Conservation (phyloP, 1,140 invertebrate species). For the Hycleus cichorii region DNA sequence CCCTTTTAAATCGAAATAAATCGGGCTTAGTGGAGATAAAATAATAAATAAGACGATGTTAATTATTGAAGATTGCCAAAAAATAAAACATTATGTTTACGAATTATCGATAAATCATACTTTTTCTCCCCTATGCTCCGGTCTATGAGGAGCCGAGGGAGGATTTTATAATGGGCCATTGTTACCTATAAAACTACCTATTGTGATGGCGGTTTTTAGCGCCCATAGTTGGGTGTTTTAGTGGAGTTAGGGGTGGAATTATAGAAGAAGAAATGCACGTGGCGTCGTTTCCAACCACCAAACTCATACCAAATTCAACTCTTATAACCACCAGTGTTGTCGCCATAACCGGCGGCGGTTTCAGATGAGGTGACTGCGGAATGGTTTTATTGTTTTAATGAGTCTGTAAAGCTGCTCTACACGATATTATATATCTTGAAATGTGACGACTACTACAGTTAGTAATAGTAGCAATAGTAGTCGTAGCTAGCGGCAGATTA, state of each 20-base stretch:
- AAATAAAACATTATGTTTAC: no score
- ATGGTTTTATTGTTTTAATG: conserved; percentile 30
- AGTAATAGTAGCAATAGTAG: no score
- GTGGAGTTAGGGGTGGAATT: conserved; percentile 11
- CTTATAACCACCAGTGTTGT: not conserved
- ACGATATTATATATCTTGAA: no score
- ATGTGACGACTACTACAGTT: no score
- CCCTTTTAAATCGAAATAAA: no score
- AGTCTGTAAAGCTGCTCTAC: conserved; percentile 12
- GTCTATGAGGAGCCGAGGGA: conserved; percentile 20
- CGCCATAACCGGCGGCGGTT: not conserved
- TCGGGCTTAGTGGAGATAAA: no score
- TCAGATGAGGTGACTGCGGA: conserved; percentile 12
- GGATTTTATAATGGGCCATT: conserved; percentile 33
- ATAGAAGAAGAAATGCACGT: conserved; percentile 26
- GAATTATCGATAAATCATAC: conserved; percentile 33
- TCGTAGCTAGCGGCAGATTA: no score
- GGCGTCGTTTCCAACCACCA: conserved; percentile 4
- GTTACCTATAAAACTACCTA: conserved; percentile 39
- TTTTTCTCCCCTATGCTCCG: conserved; percentile 15
- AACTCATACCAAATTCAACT: not conserved
- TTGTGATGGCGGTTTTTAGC: conserved; percentile 27
- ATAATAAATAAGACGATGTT: no score
- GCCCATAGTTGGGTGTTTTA: no score
- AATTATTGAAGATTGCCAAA: no score